Evolutionary conservation across 2,113 vertebrate species (phyloP), one percentile per base, ranked within the genome.

Genomic region (Saccopteryx leptura): DNA sequence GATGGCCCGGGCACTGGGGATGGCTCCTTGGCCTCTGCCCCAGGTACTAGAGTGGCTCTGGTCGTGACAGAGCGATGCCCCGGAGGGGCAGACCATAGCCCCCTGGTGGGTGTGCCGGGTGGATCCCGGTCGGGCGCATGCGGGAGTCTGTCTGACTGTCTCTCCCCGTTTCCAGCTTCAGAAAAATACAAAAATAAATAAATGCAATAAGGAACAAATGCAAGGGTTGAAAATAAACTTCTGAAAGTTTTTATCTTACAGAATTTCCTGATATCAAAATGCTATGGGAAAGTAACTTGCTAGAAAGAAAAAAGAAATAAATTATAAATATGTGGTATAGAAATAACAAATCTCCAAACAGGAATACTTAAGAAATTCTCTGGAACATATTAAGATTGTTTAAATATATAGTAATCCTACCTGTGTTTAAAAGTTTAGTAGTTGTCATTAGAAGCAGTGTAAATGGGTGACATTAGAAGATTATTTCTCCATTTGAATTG

Each of bases 211-310:
- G 12, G 33, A 86, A 78, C 91, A 97, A 89, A 93, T 87, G 71
- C 75, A 97, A 92, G 79, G 50, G 65, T 97, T 97, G 96, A 97
- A 97, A 97, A 97, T 96, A 97, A 89, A 95, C 23, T 68, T n/a
- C 7, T 39, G 8, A 88, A 93, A 90, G 21, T 92, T 92, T 63
- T 69, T 48, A 65, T 39, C 63, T 90, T 80, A n/a, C 56, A 78
- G 54, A 91, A 65, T 56, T 21, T 15, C 26, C 74, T 61, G 50
- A 61, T 50, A 17, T 17, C 81, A 71, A 93, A 96, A 72, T 80
- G 72, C n/a, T 31, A 8, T 68, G 50, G 69, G 69, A 80, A 80
- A 90, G 58, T 48, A 97, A 74, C 63, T 83, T 75, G 80, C 46
- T 58, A 50, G 58, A 52, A 31, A 74, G 13, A 39, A 48, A 90